Evolutionary conservation across 2,113 vertebrate species (phyloP), one percentile per base, ranked within the genome.

Genomic region (Xiphophorus couchianus): DNA sequence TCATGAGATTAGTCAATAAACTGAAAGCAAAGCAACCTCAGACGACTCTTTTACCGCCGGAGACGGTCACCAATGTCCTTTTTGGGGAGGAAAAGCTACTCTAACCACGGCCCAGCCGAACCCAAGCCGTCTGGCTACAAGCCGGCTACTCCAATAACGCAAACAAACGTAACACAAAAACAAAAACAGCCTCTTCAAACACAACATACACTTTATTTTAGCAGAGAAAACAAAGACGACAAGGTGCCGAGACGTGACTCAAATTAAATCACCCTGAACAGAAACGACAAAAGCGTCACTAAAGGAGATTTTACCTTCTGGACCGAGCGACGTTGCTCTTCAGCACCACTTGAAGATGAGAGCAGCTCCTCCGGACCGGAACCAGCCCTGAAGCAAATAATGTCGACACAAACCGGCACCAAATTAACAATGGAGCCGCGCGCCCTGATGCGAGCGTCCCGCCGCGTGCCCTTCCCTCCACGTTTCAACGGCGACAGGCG

Each of bases 381-480:
- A 17, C 37, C 66, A 12, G 37, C n/a, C 39, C 5, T 2, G 22
- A 17, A n/a, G 28, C 1, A 48, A 76, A 66, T 15, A 10, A 37
- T 73, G 80, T 73, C 76, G 84, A 48, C 31, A 9, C 37, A 65
- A 73, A 65, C 48, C 35, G 76, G 19, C 76, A 42, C 62, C 15
- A 62, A 58, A 62, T 28, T 27, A 82, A 88, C 88, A 90, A 88
- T 84, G 14, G 74, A 62, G 68, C 65, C 77, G 76, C 71, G 69
- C 74, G 15, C 22, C 37, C 33, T 29, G 48, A 48, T 14, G 72
- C 70, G 33, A 30, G 63, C 71, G 82, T 76, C 72, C 58, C 67
- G 63, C 71, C 76, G 29, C 30, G 74, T 44, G 77, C 81, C 62
- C 78, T 82, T 86, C 71, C 73, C 83, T 84, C 76, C 86, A 86